A percentile compares a stretch with the other conserved stretches of the same genome.
phyloP scores from a whole-genome alignment of 2,888 invertebrate species.

The Noctua fimbriata region DNA sequence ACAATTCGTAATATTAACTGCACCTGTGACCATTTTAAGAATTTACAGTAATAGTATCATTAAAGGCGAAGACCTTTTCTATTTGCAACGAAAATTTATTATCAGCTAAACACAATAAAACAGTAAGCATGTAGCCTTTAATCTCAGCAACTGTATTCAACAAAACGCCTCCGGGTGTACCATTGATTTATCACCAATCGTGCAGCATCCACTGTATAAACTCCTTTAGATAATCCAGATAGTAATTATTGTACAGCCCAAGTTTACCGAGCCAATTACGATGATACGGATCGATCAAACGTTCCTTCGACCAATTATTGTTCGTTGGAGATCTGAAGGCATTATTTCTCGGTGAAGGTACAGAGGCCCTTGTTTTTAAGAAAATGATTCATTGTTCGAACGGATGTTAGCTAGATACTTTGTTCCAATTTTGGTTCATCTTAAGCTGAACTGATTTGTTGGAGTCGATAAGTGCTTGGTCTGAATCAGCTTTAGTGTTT shows the following conservation, averaged over 20 bases:
- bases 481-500: constrained; percentile 13
- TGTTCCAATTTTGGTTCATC: constrained; percentile 52
- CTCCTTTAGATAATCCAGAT: constrained; percentile 72
- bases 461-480: constrained; percentile 17
- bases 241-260: constrained; percentile 72
- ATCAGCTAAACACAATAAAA: constrained; percentile 6
- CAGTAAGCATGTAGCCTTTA: constrained; percentile 24
- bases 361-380: constrained; percentile 63
- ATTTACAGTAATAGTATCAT: not conserved
- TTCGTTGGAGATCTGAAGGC: constrained; percentile 74
- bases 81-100: not conserved
- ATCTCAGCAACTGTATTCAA: constrained; percentile 46
- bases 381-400: constrained; percentile 68
- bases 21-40: too few relatives aligned
- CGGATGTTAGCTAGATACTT: constrained; percentile 61
- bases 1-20: too few relatives aligned
- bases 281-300: constrained; percentile 81
- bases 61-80: constrained; percentile 7
- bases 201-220: constrained; percentile 44
- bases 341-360: constrained; percentile 75
- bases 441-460: constrained; percentile 17
- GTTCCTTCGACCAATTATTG: constrained; percentile 77
- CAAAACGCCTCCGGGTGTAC: constrained; percentile 20
- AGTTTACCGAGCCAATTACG: constrained; percentile 83
- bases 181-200: constrained; percentile 28